phyloP scores from a whole-genome alignment of 2,888 invertebrate species.

The Pachydiplax longipennis region DNA sequence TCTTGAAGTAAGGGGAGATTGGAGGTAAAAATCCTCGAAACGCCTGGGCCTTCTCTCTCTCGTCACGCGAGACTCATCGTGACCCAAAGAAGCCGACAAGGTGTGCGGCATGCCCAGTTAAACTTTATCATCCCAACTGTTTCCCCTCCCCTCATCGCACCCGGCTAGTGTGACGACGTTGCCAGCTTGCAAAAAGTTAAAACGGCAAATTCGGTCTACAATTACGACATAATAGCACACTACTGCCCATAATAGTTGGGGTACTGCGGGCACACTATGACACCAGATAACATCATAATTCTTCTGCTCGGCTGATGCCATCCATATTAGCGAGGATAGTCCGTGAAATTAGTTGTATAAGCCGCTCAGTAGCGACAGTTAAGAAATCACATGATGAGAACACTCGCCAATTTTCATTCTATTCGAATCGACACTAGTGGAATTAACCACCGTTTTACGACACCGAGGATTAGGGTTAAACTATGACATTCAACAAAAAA shows the following conservation, averaged over 20 bases:
- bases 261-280: not conserved
- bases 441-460: no score
- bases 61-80: constrained; percentile 16
- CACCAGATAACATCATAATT: not conserved
- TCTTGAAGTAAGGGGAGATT: constrained; percentile 5
- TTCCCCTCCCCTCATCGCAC: constrained; percentile 15
- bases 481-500: no score
- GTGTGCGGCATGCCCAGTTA: constrained; percentile 36
- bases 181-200: constrained; percentile 3
- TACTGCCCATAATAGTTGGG: not conserved
- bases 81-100: constrained; percentile 18
- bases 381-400: no score
- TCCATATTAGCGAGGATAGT: not conserved
- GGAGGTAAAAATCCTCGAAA: constrained; percentile 20
- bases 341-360: no score
- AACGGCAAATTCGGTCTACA: not conserved
- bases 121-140: not conserved
- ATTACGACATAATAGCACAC: not conserved
- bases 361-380: no score
- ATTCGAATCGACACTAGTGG: no score
- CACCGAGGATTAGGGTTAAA: no score
- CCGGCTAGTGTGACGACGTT: constrained; percentile 3
- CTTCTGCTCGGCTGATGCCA: not conserved
- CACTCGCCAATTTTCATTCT: no score
- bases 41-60: constrained; percentile 19